Conservation (phyloP, 2,797 vertebrate genomes). For the Squalus acanthias region DNA sequence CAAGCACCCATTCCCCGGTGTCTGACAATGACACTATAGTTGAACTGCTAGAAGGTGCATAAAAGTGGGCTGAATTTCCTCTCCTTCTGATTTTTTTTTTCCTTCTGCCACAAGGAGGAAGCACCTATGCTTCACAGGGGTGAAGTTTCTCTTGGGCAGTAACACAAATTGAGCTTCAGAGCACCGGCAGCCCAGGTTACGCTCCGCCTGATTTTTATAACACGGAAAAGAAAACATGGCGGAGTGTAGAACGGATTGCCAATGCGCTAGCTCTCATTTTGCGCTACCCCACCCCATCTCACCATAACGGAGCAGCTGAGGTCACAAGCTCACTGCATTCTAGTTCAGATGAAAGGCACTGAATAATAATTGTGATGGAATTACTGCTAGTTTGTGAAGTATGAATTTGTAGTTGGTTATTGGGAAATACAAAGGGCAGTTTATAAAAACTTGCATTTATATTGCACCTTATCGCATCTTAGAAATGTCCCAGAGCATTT, state of each 20-base stretch:
- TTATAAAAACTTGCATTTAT: neutral
- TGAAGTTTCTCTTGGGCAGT: neutral
- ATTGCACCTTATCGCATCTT: neutral
- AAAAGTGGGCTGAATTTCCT: neutral
- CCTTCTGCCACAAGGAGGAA: neutral
- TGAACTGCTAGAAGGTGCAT: neutral
- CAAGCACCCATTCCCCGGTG: neutral
- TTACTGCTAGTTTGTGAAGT: neutral
- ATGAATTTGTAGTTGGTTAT: neutral
- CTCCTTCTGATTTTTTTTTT: neutral
- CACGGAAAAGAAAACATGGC: neutral
- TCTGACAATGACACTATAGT: neutral
- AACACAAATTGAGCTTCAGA: neutral
- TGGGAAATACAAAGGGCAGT: neutral
- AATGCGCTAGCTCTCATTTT: neutral
- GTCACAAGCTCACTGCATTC: neutral
- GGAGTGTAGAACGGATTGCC: neutral
- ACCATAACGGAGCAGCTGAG: neutral
- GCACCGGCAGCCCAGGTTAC: neutral
- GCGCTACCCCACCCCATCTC: neutral
- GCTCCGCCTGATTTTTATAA: neutral
- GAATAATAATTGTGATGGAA: neutral
- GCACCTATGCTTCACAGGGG: neutral
- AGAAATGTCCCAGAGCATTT: neutral
- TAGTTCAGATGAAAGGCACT: neutral